Percentiles rank a stretch among this genome's conserved stretches.
phyloP scores from a whole-genome alignment of 2,113 vertebrate species.

The Sceloporus tristichus region DNA sequence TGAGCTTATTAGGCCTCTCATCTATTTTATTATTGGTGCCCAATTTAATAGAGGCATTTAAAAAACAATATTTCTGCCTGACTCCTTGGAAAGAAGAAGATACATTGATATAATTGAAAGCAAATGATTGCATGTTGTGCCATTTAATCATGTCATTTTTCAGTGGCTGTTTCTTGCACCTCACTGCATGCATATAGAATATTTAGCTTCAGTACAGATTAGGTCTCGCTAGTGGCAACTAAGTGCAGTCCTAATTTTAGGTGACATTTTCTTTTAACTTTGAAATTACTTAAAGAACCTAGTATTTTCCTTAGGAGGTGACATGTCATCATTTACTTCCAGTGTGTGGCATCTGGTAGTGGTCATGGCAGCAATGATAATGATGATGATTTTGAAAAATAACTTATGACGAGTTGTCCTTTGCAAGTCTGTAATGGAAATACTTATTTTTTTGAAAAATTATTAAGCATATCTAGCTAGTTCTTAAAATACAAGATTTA shows the following conservation, averaged over 20 bases:
- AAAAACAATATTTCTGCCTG: constrained; percentile 89
- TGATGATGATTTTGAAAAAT: constrained; percentile 49
- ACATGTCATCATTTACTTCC: constrained; percentile 66
- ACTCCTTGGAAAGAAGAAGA: constrained; percentile 85
- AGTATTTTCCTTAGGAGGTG: constrained; percentile 69
- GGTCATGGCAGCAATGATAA: background rate
- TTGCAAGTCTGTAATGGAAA: constrained; percentile 40
- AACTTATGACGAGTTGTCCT: constrained; percentile 34
- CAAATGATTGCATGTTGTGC: constrained; percentile 86
- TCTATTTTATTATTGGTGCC: constrained; percentile 88
- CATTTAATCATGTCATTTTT: constrained; percentile 90
- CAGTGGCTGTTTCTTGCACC: constrained; percentile 84
- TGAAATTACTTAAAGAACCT: constrained; percentile 69
- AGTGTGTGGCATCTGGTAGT: constrained; percentile 52
- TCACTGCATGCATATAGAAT: constrained; percentile 83
- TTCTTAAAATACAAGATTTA: constrained; percentile 36
- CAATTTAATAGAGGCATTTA: constrained; percentile 88
- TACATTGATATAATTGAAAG: constrained; percentile 88
- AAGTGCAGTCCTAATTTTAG: constrained; percentile 62
- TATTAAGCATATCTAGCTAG: constrained; percentile 20
- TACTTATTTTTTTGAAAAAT: constrained; percentile 37
- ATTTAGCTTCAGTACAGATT: constrained; percentile 83
- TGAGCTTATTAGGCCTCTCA: constrained; percentile 86
- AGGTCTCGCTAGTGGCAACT: constrained; percentile 71
- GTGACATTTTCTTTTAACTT: constrained; percentile 76